Evolutionary conservation across 2,797 vertebrate species (phyloP), one percentile per base, ranked within the genome.

Genomic region (Gephyroberyx darwinii): DNA sequence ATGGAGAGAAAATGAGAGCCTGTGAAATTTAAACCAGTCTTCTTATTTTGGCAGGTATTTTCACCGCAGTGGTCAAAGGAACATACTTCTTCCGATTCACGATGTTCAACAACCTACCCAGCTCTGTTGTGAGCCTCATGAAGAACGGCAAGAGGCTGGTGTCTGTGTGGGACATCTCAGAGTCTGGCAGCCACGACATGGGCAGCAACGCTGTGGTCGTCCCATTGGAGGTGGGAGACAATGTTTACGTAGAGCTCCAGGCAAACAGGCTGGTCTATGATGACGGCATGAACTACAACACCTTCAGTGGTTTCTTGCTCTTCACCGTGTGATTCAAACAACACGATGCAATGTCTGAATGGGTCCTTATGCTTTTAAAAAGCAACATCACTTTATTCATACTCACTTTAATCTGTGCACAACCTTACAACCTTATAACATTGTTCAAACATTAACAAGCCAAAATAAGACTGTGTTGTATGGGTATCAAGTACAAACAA

Each of bases 231-330:
- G 80, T 63, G 47, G 89, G 90, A 39, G 89, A 92, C 71, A 75
- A 2, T 1, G 86, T 91, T 33, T 83, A 68, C 4, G 80, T 84
- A 22, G 67, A 83, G 41, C 89, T 92, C 8, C 0, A 0, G 0
- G 60, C n/a, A 16, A 79, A 84, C 74, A 70, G 62, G 65, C 0
- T 41, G 0, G 57, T 90, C 35, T 89, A 76, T 30, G 85, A 89
- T 8, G 75, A 64, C 45, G 0, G 0, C 0, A 76, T 76, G 75
- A 74, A 83, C 56, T 90, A 89, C 77, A 91, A 91, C 86, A 85
- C 78, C 30, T 88, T 90, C 65, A 78, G 71, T 17, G 89, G 88
- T 4, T 90, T 92, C 64, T 81, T 90, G 56, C 86, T 91, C 17
- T 92, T 87, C 20, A 26, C 79, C 2, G 16, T 64, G 17, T 84